Evolutionary conservation across 2,888 invertebrate species (phyloP).

Genomic region (Napeogenes sylphis): DNA sequence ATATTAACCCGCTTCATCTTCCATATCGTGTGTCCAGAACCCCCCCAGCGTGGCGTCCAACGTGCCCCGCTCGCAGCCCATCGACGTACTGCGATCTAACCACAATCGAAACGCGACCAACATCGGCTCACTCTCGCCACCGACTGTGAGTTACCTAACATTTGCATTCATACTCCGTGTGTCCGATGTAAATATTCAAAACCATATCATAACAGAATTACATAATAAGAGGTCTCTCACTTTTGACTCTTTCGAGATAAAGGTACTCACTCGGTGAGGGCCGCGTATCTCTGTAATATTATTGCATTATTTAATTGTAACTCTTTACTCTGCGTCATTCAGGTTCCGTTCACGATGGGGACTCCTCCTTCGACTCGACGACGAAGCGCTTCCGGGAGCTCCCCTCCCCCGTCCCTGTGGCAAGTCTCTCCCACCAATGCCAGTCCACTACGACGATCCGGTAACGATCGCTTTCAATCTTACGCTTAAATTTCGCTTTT

Average conservation of each 20-base stretch:
- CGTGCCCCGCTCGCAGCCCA: slow-evolving; percentile 91
- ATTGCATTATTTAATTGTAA: not conserved
- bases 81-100: slow-evolving; percentile 87
- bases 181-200: too few relatives aligned
- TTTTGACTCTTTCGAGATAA: too few relatives aligned
- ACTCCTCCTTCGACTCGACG: slow-evolving; percentile 87
- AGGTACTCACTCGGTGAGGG: too few relatives aligned
- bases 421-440: slow-evolving; percentile 89
- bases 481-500: too few relatives aligned
- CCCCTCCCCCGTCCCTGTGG: slow-evolving; percentile 87
- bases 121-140: slow-evolving; percentile 94
- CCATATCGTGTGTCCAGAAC: slow-evolving; percentile 45
- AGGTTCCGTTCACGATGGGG: slow-evolving; percentile 89
- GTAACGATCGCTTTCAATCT: slow-evolving; percentile 40
- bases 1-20: not conserved
- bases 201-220: too few relatives aligned
- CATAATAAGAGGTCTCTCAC: too few relatives aligned
- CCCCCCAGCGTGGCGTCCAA: slow-evolving; percentile 51
- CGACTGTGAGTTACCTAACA: slow-evolving; percentile 80
- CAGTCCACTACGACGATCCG: slow-evolving; percentile 84
- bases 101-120: slow-evolving; percentile 85
- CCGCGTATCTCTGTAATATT: not conserved
- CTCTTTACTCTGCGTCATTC: slow-evolving; percentile 10
- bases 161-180: slow-evolving; percentile 10
- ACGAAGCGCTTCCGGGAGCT: slow-evolving; percentile 82